These are phyloP conservation scores for Rhinolophus sinicus DNA, from an alignment of 2,113 vertebrate genomes.

Conservation along the genomic window DNA sequence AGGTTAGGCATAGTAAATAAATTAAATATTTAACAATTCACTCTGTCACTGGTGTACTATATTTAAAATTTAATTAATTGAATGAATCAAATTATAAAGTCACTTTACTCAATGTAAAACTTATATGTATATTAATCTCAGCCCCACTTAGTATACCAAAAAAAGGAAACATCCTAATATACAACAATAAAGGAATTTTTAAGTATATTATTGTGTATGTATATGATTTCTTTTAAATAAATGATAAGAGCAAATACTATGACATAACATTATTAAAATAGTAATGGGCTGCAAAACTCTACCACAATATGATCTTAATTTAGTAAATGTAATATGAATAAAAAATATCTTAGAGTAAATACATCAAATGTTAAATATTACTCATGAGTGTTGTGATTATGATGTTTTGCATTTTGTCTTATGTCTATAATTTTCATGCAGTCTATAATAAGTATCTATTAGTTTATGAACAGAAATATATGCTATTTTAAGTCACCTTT, in stretches of 20 bases:
- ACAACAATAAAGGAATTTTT: background rate
- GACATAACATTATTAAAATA: background rate
- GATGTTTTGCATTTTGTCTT: background rate
- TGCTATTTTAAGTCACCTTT: background rate
- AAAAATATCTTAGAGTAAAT: slow-evolving; percentile 40
- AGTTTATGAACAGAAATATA: background rate
- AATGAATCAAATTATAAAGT: slow-evolving; percentile 16
- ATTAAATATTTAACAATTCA: background rate
- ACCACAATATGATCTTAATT: background rate
- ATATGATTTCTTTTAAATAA: slow-evolving; percentile 15
- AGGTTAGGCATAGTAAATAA: background rate
- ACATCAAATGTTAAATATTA: background rate
- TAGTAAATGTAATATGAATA: background rate
- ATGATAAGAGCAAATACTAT: background rate
- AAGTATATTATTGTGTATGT: background rate
- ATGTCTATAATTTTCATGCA: background rate
- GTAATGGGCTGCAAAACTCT: background rate
- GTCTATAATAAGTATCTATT: background rate
- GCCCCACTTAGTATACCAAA: background rate
- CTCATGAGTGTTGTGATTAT: background rate
- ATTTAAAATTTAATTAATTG: slow-evolving; percentile 2
- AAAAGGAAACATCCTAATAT: background rate
- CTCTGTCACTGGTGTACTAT: background rate
- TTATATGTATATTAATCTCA: background rate
- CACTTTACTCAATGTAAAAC: slow-evolving; percentile 28